phyloP scores from a whole-genome alignment of 2,113 vertebrate species.

The Sinocyclocheilus anshuiensis region DNA sequence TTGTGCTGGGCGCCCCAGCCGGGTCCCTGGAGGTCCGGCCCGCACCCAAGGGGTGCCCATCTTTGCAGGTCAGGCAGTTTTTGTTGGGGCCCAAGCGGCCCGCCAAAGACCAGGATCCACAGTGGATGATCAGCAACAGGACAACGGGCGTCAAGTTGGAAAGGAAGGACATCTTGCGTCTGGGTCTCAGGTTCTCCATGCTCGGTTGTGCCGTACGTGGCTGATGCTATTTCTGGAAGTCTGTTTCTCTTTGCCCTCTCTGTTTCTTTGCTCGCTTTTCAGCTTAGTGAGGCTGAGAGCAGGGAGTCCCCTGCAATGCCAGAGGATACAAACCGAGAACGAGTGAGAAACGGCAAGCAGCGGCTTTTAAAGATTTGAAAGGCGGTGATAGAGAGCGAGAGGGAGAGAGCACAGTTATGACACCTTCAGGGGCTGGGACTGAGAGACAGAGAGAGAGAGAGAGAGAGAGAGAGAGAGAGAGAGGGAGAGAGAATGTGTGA shows the following conservation, averaged over 20 bases:
- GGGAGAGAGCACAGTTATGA: conserved; percentile 76
- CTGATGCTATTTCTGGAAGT: conserved; percentile 74
- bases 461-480: conserved; percentile 61
- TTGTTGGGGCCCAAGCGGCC: conserved; percentile 72
- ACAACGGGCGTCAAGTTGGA: conserved; percentile 72
- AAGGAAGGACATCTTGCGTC: conserved; percentile 74
- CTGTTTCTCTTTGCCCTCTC: conserved; percentile 61
- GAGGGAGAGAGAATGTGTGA: conserved; percentile 67
- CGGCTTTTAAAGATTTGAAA: conserved; percentile 82
- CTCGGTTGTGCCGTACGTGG: conserved; percentile 67
- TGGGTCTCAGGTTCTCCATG: conserved; percentile 70
- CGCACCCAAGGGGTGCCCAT: conserved; percentile 62
- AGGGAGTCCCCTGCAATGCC: conserved; percentile 71
- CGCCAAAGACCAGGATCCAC: conserved; percentile 71
- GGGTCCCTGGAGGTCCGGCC: conserved; percentile 73
- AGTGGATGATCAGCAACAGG: conserved; percentile 75
- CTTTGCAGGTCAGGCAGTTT: conserved; percentile 74
- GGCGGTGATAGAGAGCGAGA: conserved; percentile 73
- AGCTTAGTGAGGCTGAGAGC: conserved; percentile 57
- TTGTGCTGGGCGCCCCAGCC: conserved; percentile 68
- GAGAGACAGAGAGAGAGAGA: conserved; percentile 48
- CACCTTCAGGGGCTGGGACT: conserved; percentile 82
- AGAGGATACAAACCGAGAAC: conserved; percentile 77
- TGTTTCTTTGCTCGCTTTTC: conserved; percentile 65
- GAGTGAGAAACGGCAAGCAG: conserved; percentile 75